phyloP scores from a whole-genome alignment of 1,140 invertebrate species.

The Aphelinus atriplicis region DNA sequence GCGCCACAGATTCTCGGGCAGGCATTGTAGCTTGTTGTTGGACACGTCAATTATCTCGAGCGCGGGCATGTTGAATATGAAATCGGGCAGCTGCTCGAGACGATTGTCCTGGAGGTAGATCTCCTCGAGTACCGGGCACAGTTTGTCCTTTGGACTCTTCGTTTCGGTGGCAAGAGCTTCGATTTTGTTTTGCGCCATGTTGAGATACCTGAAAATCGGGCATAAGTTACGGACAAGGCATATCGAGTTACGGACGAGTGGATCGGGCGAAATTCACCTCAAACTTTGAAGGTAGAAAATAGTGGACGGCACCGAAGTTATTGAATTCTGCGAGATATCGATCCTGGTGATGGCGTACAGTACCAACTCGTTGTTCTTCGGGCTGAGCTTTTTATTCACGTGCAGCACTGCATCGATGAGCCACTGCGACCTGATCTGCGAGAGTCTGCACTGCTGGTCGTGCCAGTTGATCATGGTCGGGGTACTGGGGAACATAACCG shows the following conservation, averaged over 20 bases:
- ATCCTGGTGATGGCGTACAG: conserved; percentile 92
- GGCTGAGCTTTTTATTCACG: conserved; percentile 84
- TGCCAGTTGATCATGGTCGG: conserved; percentile 97
- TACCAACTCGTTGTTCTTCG: conserved; percentile 75
- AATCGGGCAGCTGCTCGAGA: conserved; percentile 80
- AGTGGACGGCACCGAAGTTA: conserved; percentile 81
- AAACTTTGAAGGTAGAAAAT: conserved; percentile 80
- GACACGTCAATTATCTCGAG: conserved; percentile 89
- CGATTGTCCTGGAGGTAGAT: conserved; percentile 90
- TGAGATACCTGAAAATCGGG: conserved; percentile 16
- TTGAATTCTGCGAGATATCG: conserved; percentile 91
- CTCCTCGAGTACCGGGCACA: conserved; percentile 86
- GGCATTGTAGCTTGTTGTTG: conserved; percentile 89
- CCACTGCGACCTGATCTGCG: conserved; percentile 82
- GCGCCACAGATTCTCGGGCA: conserved; percentile 91
- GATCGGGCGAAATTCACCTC: conserved; percentile 64
- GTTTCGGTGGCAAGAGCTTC: conserved; percentile 54
- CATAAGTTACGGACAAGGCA: too few relatives aligned
- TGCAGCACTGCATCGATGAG: conserved; percentile 83
- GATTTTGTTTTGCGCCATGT: conserved; percentile 81
- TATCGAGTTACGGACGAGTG: too few relatives aligned
- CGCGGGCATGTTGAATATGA: conserved; percentile 83
- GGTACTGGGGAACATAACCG: conserved; percentile 83
- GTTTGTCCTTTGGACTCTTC: conserved; percentile 68
- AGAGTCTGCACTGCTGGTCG: conserved; percentile 77